Base-by-base conservation (phyloP, 2,797 vertebrate species). In the Sciaenops ocellatus region DNA sequence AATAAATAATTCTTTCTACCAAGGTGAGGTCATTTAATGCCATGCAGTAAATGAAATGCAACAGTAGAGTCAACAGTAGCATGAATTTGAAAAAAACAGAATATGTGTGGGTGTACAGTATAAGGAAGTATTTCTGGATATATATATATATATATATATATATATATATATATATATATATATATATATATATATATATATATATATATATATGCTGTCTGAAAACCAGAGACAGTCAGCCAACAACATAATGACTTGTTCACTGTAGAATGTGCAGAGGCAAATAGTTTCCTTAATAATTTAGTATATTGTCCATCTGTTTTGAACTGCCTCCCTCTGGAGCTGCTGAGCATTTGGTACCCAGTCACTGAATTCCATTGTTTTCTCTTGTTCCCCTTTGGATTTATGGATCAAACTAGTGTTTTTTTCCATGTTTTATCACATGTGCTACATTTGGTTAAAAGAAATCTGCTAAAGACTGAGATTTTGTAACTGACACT, bases 231-330 rank as follows among this genome's bases (percentile, higher is more conserved):
- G 34, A 34, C 34, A 34, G 8, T 8, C 34, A 34, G 34, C 7
- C 7, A 34, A 34, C 34, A 38, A 38, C 8, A 38, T 38, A 38
- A 38, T 38, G 34, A 38, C 34, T 38, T 38, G 34, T 38, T 38
- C 34, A 3, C 34, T 38, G 34, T 38, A 38, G 34, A 38, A 44
- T 66, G 41, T 72, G 60, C 56, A 71, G 78, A 72, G 16, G 59
- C 51, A 63, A 64, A 78, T 24, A 12, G 20, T 30, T 3, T 42
- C 44, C 12, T 76, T 60, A 82, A 85, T 64, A 78, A 73, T 82
- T 79, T 28, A 61, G 30, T 51, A 62, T 70, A 56, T 65, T 66
- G 51, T 51, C 62, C 75, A 72, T 72, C 75, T 85, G 76, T 50
- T 85, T 56, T 72, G 42, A 73, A 85, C 4, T 5, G 55, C 52